Base-by-base conservation (phyloP, 2,888 invertebrate genomes). In the Epinotia ramella region DNA sequence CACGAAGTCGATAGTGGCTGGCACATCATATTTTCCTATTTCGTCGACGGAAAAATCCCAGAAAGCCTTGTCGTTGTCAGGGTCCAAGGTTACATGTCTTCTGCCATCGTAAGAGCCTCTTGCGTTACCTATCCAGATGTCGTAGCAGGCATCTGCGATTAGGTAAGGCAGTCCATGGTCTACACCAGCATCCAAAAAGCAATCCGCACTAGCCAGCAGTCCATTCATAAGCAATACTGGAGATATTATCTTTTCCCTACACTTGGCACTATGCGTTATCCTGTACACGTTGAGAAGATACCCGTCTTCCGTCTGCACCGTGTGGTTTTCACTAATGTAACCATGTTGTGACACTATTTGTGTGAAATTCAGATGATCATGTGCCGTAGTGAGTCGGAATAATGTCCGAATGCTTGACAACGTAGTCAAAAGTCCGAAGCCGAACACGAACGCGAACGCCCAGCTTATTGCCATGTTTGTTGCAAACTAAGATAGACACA, bases 21-120 rank as follows among this genome's bases (percentile, higher is more conserved):
- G 97, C 16, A 97, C 81, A 87, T 98, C 98, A 80, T 91, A 95
- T 59, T 89, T 83, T 0, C 96, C 96, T 86, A 97, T 97, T 83
- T 97, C 96, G 84, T 97, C 96, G 95, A 96, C 97, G 77, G 96
- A 96, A 80, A 95, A 96, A 53, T 94, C 84, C 96, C 96, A 96
- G 82, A 92, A 96, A 49, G 88, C 84, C 16, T 79, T 56, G 18
- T 92, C 86, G n/a, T 9, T 59, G 18, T 74, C 74, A 13, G 75
- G 65, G 16, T 75, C n/a, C 18, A 75, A 40, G 5, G 65, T 59
- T 40, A 64, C 40, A n/a, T 75, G 75, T 13, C 49, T 49, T 53
- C 75, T 59, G 59, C 75, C 0, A 33, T 77, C 4, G 88, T 75
- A 65, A 0, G 75, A 60, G 16, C 75, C 75, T 59, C 75, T 59